These are phyloP conservation scores for Mionectes olivaceus DNA, from an alignment of 2,797 vertebrate genomes.

Conservation along the genomic window DNA sequence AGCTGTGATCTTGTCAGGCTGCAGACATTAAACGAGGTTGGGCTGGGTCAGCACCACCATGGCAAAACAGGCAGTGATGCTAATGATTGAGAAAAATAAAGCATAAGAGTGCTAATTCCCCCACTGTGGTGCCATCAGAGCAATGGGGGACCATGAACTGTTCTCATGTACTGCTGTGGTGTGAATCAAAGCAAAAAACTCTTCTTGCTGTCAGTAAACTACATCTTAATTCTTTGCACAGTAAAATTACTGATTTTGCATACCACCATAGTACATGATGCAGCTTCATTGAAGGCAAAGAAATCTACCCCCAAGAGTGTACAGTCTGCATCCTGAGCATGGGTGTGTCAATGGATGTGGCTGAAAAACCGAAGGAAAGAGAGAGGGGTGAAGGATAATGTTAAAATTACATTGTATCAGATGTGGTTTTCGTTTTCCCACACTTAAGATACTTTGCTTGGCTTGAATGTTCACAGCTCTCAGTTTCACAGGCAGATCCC, in stretches of 20 bases:
- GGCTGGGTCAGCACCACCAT: not conserved
- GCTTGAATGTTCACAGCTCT: not conserved
- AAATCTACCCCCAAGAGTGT: not conserved
- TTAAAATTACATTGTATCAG: not conserved
- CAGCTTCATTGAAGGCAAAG: not conserved
- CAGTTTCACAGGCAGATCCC: not conserved
- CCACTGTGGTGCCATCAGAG: not conserved
- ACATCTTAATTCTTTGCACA: not conserved
- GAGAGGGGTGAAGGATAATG: not conserved
- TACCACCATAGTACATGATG: fast-evolving
- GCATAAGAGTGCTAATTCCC: not conserved
- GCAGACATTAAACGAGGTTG: not conserved
- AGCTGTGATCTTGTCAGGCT: slow-evolving; percentile 18
- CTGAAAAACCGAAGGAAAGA: not conserved
- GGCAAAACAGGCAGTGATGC: not conserved
- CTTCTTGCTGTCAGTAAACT: not conserved
- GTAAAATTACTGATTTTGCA: not conserved
- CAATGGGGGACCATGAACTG: not conserved
- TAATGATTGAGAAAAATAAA: not conserved
- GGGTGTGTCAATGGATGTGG: not conserved
- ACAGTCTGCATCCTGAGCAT: not conserved
- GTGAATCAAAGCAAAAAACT: not conserved
- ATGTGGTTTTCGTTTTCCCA: slow-evolving; percentile 9
- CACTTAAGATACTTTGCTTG: not conserved
- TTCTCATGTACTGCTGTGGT: not conserved